These are phyloP conservation scores for Zaprionus capensis DNA, from an alignment of 1,140 invertebrate species.

Conservation along the genomic window DNA sequence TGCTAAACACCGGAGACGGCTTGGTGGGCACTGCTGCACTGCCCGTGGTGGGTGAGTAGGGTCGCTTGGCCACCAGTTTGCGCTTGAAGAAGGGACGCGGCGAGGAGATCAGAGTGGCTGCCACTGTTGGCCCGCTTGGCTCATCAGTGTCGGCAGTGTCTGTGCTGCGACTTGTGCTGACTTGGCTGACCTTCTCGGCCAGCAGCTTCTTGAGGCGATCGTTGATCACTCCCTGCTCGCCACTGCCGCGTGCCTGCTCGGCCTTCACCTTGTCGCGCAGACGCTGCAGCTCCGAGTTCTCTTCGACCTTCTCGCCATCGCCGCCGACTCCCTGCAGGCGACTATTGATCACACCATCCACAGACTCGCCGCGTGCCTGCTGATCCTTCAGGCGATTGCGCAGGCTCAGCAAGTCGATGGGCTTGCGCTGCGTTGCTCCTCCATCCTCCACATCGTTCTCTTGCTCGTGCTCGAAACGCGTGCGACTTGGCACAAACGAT, in stretches of 20 bases:
- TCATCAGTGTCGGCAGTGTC: not conserved
- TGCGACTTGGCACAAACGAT: constrained; percentile 55
- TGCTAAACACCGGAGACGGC: constrained; percentile 38
- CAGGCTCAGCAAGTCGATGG: constrained; percentile 41
- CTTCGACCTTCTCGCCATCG: constrained; percentile 15
- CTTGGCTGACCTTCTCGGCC: constrained; percentile 29
- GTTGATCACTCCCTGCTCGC: constrained; percentile 65
- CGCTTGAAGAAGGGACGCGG: constrained; percentile 67
- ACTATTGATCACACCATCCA: constrained; percentile 49
- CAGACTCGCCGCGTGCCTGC: constrained; percentile 41
- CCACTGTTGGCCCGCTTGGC: not conserved
- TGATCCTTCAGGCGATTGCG: constrained; percentile 64
- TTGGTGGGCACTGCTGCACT: constrained; percentile 22
- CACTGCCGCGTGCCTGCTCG: constrained; percentile 55
- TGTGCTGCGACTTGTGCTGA: not conserved
- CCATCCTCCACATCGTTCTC: constrained; percentile 13
- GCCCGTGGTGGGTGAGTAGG: constrained; percentile 42
- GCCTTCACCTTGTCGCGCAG: constrained; percentile 71
- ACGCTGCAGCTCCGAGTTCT: constrained; percentile 53
- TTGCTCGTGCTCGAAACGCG: constrained; percentile 42
- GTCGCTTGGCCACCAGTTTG: constrained; percentile 71
- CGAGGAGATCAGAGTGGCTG: constrained; percentile 9
- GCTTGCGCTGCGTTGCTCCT: constrained; percentile 3
- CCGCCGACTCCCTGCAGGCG: constrained; percentile 17
- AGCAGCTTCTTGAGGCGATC: constrained; percentile 65